Conservation (phyloP, 2,797 vertebrate species). For the Arnoldichthys spilopterus region DNA sequence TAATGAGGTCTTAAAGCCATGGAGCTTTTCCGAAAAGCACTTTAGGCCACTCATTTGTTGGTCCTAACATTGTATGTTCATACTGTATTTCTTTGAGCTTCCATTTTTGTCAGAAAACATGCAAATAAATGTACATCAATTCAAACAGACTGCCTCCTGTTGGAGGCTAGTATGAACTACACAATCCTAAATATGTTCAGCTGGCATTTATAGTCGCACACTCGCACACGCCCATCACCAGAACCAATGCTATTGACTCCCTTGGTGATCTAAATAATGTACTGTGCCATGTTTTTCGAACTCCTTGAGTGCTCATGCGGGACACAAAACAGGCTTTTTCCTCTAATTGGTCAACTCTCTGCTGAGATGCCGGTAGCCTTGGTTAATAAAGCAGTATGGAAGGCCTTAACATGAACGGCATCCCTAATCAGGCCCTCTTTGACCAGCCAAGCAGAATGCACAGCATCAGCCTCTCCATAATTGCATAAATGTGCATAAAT, state of each 20-base stretch:
- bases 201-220: neutral
- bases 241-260: constrained; percentile 30
- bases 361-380: constrained; percentile 46
- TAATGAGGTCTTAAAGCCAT: no score
- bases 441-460: constrained; percentile 13
- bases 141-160: neutral
- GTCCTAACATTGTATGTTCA: neutral
- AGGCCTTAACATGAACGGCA: constrained; percentile 30
- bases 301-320: constrained; percentile 40
- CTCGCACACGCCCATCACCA: constrained; percentile 3
- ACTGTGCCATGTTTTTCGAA: constrained; percentile 34
- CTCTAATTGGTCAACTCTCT: constrained; percentile 53
- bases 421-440: constrained; percentile 40
- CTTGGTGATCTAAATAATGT: constrained; percentile 41
- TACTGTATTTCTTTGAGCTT: neutral
- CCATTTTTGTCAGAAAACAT: no score
- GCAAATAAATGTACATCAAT: neutral
- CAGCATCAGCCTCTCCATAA: constrained; percentile 7
- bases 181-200: neutral
- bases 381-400: constrained; percentile 53
- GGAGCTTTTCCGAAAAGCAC: no score
- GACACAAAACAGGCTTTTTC: constrained; percentile 38
- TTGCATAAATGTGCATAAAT: constrained; percentile 25
- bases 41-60: neutral
- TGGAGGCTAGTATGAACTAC: neutral